Conservation (phyloP, 1,140 invertebrate genomes). For the Anoplophora glabripennis region DNA sequence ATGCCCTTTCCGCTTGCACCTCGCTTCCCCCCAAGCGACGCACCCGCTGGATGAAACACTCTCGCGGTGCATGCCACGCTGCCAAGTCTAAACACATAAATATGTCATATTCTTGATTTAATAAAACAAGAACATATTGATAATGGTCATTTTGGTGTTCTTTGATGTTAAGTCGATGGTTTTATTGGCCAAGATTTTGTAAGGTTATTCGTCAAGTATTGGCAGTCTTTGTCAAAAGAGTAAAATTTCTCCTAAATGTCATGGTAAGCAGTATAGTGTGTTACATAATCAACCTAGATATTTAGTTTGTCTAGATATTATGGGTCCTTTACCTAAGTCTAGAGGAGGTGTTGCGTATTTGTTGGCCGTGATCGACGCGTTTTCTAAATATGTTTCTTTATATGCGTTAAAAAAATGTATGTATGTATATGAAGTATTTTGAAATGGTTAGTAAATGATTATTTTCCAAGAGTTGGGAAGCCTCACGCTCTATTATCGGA, state of each 20-base stretch:
- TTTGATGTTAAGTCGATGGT: background rate
- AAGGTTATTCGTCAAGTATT: constrained; percentile 27
- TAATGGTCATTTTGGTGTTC: background rate
- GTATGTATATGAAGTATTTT: no score
- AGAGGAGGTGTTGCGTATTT: constrained; percentile 32
- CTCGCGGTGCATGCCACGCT: no score
- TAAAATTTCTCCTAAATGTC: background rate
- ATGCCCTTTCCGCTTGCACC: no score
- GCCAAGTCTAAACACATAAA: no score
- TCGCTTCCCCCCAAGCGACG: no score
- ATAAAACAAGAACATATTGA: background rate
- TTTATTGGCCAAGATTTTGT: constrained; percentile 17
- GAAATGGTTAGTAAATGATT: no score
- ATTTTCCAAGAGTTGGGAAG: no score
- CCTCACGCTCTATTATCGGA: no score
- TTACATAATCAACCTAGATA: constrained; percentile 27
- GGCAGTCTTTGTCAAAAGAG: constrained; percentile 21
- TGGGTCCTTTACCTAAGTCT: constrained; percentile 33
- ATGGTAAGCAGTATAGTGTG: constrained; percentile 4
- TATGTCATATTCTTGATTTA: background rate
- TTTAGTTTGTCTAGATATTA: constrained; percentile 36
- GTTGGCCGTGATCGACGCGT: constrained; percentile 38
- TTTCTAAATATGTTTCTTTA: no score
- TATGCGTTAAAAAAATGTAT: no score
- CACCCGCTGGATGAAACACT: no score